Evolutionary conservation across 2,797 vertebrate genomes (phyloP).

Genomic region (Avahi laniger): DNA sequence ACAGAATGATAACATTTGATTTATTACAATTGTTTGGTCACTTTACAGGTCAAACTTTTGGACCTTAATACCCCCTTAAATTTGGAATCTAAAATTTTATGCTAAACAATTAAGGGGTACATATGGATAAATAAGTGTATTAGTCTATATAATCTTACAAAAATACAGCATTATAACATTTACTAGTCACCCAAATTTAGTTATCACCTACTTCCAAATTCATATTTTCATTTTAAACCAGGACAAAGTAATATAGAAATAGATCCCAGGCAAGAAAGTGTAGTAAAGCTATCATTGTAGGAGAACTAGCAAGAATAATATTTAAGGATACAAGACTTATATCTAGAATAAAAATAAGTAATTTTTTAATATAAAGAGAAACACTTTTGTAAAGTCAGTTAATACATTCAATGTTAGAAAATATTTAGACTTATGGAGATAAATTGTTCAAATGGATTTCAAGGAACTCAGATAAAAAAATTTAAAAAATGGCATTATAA

Average conservation of each 20-base stretch:
- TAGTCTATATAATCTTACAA: not conserved
- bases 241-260: not conserved
- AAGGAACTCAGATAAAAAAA: not conserved
- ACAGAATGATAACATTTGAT: not conserved
- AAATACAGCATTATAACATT: not conserved
- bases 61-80: not conserved
- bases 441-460: not conserved
- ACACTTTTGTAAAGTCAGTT: not conserved
- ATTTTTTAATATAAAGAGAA: not conserved
- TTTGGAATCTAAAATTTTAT: not conserved
- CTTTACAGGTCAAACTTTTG: not conserved
- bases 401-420: not conserved
- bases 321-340: not conserved
- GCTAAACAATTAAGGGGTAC: not conserved
- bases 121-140: not conserved
- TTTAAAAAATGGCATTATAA: not conserved
- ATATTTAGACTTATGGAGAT: not conserved
- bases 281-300: not conserved
- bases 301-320: not conserved
- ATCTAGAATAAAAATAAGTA: not conserved
- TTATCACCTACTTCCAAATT: not conserved
- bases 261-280: not conserved
- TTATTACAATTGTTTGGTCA: not conserved
- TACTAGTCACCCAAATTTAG: not conserved
- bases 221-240: not conserved